Conservation (phyloP, 2,888 invertebrate species). For the Cheilosia impressa region DNA sequence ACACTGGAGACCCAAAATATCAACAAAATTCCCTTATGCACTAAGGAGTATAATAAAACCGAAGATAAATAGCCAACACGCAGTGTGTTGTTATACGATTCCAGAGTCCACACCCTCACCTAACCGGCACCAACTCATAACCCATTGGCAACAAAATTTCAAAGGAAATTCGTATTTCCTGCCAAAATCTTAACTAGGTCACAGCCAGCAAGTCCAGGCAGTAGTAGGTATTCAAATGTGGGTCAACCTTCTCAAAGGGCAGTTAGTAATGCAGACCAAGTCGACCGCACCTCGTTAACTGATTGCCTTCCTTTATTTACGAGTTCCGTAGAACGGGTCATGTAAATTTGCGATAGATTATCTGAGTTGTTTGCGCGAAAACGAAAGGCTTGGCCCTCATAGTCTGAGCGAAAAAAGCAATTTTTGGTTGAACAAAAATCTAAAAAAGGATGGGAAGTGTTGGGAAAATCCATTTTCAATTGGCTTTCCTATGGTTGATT, state of each 20-base stretch:
- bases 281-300: conserved; percentile 75
- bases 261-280: neutral
- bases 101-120: no score
- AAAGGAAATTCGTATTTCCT: conserved; percentile 20
- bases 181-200: conserved; percentile 54
- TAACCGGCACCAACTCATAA: no score
- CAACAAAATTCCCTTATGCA: no score
- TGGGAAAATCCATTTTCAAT: conserved; percentile 36
- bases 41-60: no score
- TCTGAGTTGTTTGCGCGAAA: conserved; percentile 21
- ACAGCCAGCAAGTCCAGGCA: conserved; percentile 14
- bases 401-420: conserved; percentile 10
- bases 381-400: conserved; percentile 9
- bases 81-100: no score
- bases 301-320: conserved; percentile 59
- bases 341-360: conserved; percentile 52
- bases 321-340: conserved; percentile 47
- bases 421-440: neutral
- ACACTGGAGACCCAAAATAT: no score
- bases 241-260: conserved; percentile 37
- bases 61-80: no score
- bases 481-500: conserved; percentile 28
- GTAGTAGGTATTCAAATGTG: conserved; percentile 10
- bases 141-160: neutral
- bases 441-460: conserved; percentile 12